Conservation (phyloP, 2,888 invertebrate species). For the Leucophora obtusa region DNA sequence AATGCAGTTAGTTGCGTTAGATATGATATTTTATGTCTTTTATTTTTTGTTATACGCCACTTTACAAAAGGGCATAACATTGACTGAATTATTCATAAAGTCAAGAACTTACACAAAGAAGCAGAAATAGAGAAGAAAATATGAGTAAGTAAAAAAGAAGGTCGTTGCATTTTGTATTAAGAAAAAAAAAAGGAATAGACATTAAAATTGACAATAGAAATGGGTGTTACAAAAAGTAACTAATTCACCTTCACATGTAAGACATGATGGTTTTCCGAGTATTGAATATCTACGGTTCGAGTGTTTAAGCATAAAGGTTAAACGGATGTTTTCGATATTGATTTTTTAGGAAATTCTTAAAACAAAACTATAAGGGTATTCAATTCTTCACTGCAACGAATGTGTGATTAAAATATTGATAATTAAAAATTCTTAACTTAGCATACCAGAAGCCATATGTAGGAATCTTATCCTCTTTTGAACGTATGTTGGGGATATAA, state of each 20-base stretch:
- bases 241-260: neutral
- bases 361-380: neutral
- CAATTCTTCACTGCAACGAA: too few relatives aligned
- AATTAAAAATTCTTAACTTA: too few relatives aligned
- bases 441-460: too few relatives aligned
- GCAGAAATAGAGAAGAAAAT: neutral
- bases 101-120: conserved; percentile 45
- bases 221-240: conserved; percentile 14
- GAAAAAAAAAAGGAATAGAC: conserved; percentile 6
- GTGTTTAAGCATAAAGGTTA: conserved; percentile 25
- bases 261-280: neutral
- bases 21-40: too few relatives aligned
- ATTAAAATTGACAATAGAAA: neutral
- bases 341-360: conserved; percentile 4
- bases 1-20: conserved; percentile 13
- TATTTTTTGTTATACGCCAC: neutral
- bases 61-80: conserved; percentile 59
- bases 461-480: too few relatives aligned
- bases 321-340: conserved; percentile 22
- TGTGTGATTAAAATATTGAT: too few relatives aligned
- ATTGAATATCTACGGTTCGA: conserved; percentile 26
- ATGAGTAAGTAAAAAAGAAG: conserved; percentile 51
- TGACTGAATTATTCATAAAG: conserved; percentile 65
- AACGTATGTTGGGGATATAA: too few relatives aligned
- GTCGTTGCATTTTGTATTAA: conserved; percentile 38